A percentile compares a stretch with the other conserved stretches of the same genome.
Evolutionary conservation across 2,113 vertebrate species (phyloP).

Genomic region (Charadrius vociferus): DNA sequence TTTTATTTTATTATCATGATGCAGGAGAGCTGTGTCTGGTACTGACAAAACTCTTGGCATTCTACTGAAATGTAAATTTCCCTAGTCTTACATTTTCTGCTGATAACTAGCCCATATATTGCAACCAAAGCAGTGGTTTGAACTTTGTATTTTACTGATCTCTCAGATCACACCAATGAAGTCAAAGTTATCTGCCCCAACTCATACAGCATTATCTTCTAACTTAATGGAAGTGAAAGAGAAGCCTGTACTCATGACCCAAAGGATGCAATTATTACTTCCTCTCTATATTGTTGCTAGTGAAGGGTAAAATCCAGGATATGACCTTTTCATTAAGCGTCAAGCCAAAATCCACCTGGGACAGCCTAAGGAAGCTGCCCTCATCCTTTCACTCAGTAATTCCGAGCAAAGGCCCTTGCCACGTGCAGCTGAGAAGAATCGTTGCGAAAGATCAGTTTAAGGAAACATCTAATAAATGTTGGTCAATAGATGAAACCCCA

Average conservation of each 20-base stretch:
- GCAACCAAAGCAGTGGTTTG: not conserved
- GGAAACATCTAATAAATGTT: not conserved
- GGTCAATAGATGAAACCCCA: not conserved
- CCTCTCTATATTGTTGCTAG: not conserved
- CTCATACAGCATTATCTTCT: not conserved
- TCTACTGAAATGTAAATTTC: not conserved
- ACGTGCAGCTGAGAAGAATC: not conserved
- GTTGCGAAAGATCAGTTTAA: not conserved
- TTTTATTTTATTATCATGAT: not conserved
- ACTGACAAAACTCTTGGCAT: not conserved
- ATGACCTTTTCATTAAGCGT: not conserved
- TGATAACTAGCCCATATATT: not conserved
- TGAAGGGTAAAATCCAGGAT: conserved; percentile 24
- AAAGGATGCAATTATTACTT: conserved; percentile 37
- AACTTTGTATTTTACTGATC: not conserved
- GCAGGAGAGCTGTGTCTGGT: not conserved
- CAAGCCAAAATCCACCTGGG: conserved; percentile 22
- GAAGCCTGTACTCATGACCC: not conserved
- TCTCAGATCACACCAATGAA: not conserved
- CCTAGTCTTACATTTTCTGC: not conserved
- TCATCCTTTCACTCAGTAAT: not conserved
- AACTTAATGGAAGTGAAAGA: conserved; percentile 10
- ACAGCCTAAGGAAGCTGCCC: not conserved
- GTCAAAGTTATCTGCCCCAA: not conserved
- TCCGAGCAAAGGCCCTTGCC: not conserved